These are phyloP conservation scores for Siphlonurus alternatus DNA, from an alignment of 2,888 invertebrate species.

Conservation along the genomic window DNA sequence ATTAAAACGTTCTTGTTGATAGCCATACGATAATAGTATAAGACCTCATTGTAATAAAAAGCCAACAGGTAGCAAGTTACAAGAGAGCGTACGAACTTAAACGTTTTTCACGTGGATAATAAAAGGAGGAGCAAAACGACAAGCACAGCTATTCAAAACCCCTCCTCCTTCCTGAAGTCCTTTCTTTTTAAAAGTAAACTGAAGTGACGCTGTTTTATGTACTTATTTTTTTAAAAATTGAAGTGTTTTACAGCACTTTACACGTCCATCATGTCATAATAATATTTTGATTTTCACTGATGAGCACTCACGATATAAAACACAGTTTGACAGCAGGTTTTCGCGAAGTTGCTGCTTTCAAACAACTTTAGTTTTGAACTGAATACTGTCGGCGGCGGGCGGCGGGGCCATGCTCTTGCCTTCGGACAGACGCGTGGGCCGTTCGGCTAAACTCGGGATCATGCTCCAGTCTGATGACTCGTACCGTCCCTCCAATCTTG, in stretches of 20 bases:
- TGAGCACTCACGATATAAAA: neutral
- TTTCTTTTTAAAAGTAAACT: neutral
- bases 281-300: neutral
- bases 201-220: neutral
- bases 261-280: neutral
- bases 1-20: neutral
- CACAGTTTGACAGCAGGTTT: neutral
- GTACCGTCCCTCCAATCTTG: neutral
- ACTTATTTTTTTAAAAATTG: neutral
- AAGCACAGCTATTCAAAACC: neutral
- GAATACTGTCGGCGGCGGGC: neutral
- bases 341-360: neutral
- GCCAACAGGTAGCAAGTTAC: neutral
- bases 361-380: neutral
- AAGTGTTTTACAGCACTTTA: too few relatives aligned
- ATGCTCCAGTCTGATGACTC: neutral
- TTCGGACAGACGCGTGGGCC: neutral
- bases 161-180: neutral
- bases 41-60: neutral
- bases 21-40: neutral
- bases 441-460: neutral
- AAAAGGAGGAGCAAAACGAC: neutral
- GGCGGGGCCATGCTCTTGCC: neutral
- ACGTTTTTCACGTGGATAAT: neutral
- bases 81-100: neutral